Percentiles rank a stretch among this genome's conserved stretches.
Evolutionary conservation across 1,140 invertebrate genomes (phyloP).

Genomic region (Drosophila auraria): DNA sequence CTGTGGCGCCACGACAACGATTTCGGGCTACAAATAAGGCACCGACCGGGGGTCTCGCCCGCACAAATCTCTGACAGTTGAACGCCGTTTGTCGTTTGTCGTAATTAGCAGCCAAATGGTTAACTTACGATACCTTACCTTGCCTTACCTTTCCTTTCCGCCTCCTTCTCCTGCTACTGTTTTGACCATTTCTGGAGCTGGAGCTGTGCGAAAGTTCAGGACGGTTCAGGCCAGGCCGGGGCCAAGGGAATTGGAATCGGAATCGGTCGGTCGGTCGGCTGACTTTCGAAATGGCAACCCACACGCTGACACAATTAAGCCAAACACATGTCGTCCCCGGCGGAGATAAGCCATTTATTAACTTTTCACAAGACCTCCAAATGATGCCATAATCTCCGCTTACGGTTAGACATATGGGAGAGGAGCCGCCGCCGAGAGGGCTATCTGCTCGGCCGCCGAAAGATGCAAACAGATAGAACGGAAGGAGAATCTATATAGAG

Average conservation of each 20-base stretch:
- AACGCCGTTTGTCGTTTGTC: constrained; percentile 69
- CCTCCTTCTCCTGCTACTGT: constrained; percentile 26
- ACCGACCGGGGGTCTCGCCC: constrained; percentile 67
- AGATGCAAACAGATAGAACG: constrained; percentile 70
- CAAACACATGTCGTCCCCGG: constrained; percentile 74
- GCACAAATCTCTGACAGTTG: constrained; percentile 82
- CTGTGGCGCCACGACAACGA: constrained; percentile 75
- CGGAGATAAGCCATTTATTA: constrained; percentile 82
- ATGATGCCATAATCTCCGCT: constrained; percentile 83
- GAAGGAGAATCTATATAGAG: constrained; percentile 14
- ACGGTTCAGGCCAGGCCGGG: neutral
- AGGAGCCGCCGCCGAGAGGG: constrained; percentile 41
- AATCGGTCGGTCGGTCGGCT: constrained; percentile 3
- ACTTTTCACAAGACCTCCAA: constrained; percentile 78
- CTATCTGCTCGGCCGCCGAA: constrained; percentile 40
- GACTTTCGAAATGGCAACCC: constrained; percentile 76
- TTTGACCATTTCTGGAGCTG: constrained; percentile 71
- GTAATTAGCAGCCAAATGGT: constrained; percentile 77
- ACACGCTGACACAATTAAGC: constrained; percentile 83
- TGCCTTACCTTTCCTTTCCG: constrained; percentile 1
- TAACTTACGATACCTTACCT: constrained; percentile 25
- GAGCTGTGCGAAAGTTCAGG: constrained; percentile 75
- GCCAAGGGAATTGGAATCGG: constrained; percentile 8
- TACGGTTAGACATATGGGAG: constrained; percentile 77
- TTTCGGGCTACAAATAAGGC: constrained; percentile 79